Evolutionary conservation across 1,140 invertebrate genomes (phyloP).

Genomic region (Bombyx mandarina): DNA sequence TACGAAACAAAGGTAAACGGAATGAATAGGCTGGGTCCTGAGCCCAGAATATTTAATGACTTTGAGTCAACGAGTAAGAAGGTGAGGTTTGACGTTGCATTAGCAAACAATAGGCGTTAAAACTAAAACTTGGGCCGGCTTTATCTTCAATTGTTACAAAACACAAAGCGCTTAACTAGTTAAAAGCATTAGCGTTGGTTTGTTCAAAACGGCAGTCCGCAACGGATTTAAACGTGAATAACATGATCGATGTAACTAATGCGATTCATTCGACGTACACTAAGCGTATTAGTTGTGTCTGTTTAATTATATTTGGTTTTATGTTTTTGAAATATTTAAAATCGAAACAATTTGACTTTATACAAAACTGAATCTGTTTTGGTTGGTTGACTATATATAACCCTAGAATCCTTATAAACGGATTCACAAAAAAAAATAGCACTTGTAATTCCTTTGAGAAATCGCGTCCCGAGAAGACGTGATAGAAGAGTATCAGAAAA

Average conservation of each 20-base stretch:
- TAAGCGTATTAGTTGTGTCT: too few relatives aligned
- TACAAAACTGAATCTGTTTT: too few relatives aligned
- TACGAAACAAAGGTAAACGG: slow-evolving; percentile 16
- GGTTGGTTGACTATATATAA: too few relatives aligned
- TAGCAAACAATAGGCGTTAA: slow-evolving; percentile 50
- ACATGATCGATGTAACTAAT: slow-evolving; percentile 14
- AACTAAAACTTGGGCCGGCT: slow-evolving; percentile 49
- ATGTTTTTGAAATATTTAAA: too few relatives aligned
- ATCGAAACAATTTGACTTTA: too few relatives aligned
- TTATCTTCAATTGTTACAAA: slow-evolving; percentile 58
- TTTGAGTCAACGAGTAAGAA: slow-evolving; percentile 39
- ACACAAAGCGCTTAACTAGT: slow-evolving; percentile 47
- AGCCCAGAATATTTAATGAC: slow-evolving; percentile 48
- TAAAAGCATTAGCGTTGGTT: slow-evolving; percentile 42
- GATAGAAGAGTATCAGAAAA: too few relatives aligned
- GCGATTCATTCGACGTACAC: neutral
- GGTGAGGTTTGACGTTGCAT: slow-evolving; percentile 41
- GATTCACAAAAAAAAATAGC: too few relatives aligned
- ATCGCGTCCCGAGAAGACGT: too few relatives aligned
- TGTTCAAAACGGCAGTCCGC: slow-evolving; percentile 23
- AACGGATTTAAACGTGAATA: slow-evolving; percentile 15
- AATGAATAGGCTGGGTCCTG: slow-evolving; percentile 40
- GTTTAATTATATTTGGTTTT: too few relatives aligned
- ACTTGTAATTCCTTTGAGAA: too few relatives aligned
- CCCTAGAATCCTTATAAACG: too few relatives aligned